Evolutionary conservation across 1,140 invertebrate genomes (phyloP).

Genomic region (Sitobion miscanthi): DNA sequence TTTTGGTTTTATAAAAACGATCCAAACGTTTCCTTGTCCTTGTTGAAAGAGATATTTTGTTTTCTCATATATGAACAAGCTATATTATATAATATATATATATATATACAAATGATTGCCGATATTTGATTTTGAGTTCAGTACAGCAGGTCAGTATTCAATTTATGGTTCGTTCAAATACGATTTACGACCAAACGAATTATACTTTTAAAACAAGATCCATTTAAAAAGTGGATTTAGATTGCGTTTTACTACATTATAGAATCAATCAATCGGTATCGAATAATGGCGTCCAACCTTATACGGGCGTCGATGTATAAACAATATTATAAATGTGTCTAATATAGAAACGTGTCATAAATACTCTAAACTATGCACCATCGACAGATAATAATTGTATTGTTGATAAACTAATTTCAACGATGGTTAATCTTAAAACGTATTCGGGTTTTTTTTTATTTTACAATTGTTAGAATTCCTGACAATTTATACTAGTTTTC

Average conservation of each 20-base stretch:
- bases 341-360: neutral
- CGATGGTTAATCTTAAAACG: neutral
- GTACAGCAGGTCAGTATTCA: neutral
- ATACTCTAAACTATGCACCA: neutral
- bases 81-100: no score
- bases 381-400: neutral
- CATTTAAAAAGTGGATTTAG: slow-evolving; percentile 5
- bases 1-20: neutral
- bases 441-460: no score
- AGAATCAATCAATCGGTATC: neutral
- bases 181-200: neutral
- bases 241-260: neutral
- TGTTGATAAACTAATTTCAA: neutral
- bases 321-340: neutral
- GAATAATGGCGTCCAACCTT: slow-evolving; percentile 20
- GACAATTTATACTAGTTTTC: no score
- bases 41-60: neutral
- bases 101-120: neutral
- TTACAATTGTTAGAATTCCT: no score
- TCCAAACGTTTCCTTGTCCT: no score
- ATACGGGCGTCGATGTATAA: neutral
- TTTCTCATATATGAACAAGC: neutral
- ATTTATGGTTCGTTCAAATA: neutral
- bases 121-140: neutral
- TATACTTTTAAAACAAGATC: slow-evolving; percentile 30